These are phyloP conservation scores for Amblyopsis hoosieri DNA, from an alignment of 2,797 vertebrate species.

Conservation along the genomic window DNA sequence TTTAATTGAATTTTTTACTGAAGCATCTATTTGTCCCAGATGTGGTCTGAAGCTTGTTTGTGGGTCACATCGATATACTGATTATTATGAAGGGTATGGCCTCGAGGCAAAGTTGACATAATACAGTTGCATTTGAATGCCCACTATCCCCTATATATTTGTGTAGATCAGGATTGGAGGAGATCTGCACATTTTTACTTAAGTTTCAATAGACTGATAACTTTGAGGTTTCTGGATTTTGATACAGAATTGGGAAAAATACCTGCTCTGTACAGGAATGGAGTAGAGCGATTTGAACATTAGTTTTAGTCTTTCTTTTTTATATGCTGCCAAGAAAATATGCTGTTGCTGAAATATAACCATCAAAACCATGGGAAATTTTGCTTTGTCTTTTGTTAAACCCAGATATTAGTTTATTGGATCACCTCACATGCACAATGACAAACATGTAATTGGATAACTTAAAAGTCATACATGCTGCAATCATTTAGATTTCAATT, in stretches of 20 bases:
- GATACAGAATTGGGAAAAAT: slow-evolving; percentile 59
- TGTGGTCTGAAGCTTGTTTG: slow-evolving; percentile 28
- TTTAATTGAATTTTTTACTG: slow-evolving; percentile 22
- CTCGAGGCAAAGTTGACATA: slow-evolving; percentile 23
- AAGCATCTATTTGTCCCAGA: slow-evolving; percentile 30
- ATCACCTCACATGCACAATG: neutral
- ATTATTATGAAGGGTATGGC: slow-evolving; percentile 34
- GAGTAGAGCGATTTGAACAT: slow-evolving; percentile 71
- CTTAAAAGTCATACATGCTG: too few species aligned
- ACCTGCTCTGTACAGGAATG: slow-evolving; percentile 75
- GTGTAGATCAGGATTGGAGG: slow-evolving; percentile 34
- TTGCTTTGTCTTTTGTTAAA: slow-evolving; percentile 60
- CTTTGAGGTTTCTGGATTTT: slow-evolving; percentile 58
- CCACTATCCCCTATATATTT: slow-evolving; percentile 24
- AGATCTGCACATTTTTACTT: slow-evolving; percentile 56
- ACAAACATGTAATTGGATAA: neutral
- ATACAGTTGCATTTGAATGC: slow-evolving; percentile 31
- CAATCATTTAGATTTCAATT: too few species aligned
- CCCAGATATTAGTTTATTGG: slow-evolving; percentile 5
- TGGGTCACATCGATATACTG: slow-evolving; percentile 24
- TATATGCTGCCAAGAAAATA: slow-evolving; percentile 83
- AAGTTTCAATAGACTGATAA: slow-evolving; percentile 53
- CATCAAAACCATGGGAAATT: slow-evolving; percentile 71
- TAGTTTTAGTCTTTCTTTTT: slow-evolving; percentile 75
- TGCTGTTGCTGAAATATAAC: slow-evolving; percentile 85